A percentile compares a stretch with the other conserved stretches of the same genome.
phyloP scores from a whole-genome alignment of 1,140 invertebrate species.

The Aphelinus atriplicis region DNA sequence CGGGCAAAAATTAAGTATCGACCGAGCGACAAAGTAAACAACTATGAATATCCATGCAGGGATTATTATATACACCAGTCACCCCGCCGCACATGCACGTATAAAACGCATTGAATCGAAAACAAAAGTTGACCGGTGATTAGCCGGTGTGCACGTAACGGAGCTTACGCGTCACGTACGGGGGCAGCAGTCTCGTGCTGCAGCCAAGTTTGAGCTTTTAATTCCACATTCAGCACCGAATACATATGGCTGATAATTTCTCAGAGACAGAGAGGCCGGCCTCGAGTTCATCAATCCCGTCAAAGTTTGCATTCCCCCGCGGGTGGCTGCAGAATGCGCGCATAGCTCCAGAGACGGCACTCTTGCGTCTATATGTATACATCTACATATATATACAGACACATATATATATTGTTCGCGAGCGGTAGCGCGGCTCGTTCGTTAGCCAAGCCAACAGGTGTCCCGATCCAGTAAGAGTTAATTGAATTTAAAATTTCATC shows the following conservation, averaged over 20 bases:
- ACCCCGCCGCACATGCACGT: no score
- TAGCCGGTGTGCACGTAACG: no score
- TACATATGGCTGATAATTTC: slow-evolving; percentile 9
- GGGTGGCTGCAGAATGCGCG: not conserved
- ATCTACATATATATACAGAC: not conserved
- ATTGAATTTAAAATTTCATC: slow-evolving; percentile 30
- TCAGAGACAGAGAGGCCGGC: not conserved
- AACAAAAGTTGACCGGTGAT: no score
- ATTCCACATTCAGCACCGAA: slow-evolving; percentile 9
- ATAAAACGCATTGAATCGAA: no score
- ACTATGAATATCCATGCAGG: no score
- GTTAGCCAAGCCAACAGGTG: slow-evolving; percentile 18
- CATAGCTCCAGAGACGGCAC: no score
- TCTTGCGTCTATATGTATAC: no score
- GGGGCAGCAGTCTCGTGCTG: not conserved
- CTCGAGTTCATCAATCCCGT: slow-evolving; percentile 17
- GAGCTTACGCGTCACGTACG: not conserved
- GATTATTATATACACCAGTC: no score
- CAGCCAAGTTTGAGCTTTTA: not conserved
- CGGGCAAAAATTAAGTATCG: no score
- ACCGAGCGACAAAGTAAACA: no score
- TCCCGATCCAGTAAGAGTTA: slow-evolving; percentile 5
- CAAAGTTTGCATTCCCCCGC: slow-evolving; percentile 10
- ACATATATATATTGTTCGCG: not conserved
- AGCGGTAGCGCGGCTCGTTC: not conserved